Conservation (phyloP, 1,140 invertebrate species). For the Phthorimaea operculella region DNA sequence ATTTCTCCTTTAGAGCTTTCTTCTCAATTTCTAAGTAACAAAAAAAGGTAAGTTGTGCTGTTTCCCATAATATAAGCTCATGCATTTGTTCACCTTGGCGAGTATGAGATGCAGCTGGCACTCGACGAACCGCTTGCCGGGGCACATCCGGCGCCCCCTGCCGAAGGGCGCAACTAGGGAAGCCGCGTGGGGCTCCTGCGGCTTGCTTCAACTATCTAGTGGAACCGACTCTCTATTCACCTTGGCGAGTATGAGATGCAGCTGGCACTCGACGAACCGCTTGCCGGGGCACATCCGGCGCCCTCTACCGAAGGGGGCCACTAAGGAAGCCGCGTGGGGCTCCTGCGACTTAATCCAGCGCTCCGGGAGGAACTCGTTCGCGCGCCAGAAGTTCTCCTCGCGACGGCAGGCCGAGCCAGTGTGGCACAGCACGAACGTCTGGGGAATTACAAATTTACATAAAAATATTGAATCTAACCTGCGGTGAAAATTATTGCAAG, state of each 20-base stretch:
- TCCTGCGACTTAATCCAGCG: constrained; percentile 76
- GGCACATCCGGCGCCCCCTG: constrained; percentile 82
- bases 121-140: constrained; percentile 84
- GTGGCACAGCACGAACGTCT: constrained; percentile 88
- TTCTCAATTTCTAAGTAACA: too few species aligned
- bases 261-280: constrained; percentile 81
- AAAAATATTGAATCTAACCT: too few species aligned
- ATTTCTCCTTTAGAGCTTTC: too few species aligned
- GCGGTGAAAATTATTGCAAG: too few species aligned
- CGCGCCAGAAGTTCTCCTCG: constrained; percentile 81
- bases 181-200: constrained; percentile 59
- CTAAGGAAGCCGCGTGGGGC: constrained; percentile 69
- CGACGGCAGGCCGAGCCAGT: constrained; percentile 84
- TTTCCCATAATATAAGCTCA: too few species aligned
- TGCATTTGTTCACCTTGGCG: constrained; percentile 80
- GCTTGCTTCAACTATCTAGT: constrained; percentile 84
- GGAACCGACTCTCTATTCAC: too few species aligned
- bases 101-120: constrained; percentile 79
- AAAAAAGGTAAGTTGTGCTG: too few species aligned
- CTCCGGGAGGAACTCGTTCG: constrained; percentile 82
- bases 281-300: constrained; percentile 84
- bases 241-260: constrained; percentile 80
- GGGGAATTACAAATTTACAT: too few species aligned
- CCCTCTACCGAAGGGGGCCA: constrained; percentile 91
- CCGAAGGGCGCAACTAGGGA: constrained; percentile 89